Conservation (phyloP, 64 coral and sea anemone genomes). For the Trachythela sp. region DNA sequence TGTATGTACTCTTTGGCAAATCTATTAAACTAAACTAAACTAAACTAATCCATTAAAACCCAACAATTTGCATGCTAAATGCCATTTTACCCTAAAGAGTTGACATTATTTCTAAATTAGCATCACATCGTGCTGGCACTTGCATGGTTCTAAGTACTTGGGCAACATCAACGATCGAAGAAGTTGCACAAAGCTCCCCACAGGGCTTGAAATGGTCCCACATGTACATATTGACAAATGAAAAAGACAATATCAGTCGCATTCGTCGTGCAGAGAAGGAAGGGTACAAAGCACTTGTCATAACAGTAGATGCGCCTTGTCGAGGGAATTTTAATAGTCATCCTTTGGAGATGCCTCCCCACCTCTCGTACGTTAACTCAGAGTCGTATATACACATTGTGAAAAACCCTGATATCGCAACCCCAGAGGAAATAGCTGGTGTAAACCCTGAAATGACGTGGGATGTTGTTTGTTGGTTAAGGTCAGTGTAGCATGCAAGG, state of each 20-base stretch:
- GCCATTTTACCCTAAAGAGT: too few species aligned
- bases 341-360: background rate
- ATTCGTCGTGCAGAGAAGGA: constrained; percentile 47
- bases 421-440: background rate
- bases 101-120: background rate
- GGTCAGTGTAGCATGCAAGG: background rate
- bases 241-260: constrained; percentile 8
- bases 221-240: constrained; percentile 33
- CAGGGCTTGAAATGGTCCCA: constrained; percentile 51
- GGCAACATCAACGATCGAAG: constrained; percentile 49
- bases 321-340: background rate
- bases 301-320: constrained; percentile 51
- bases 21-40: too few species aligned
- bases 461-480: background rate
- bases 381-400: background rate
- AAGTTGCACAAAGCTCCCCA: constrained; percentile 44
- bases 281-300: constrained; percentile 63
- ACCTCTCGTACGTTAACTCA: background rate
- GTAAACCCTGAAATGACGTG: background rate
- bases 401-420: background rate
- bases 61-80: too few species aligned
- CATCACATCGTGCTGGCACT: constrained; percentile 19
- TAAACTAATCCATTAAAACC: too few species aligned
- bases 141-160: constrained; percentile 50
- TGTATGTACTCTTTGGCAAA: too few species aligned